Evolutionary conservation across 1,140 invertebrate genomes (phyloP).

Genomic region (Leptinotarsa texana): DNA sequence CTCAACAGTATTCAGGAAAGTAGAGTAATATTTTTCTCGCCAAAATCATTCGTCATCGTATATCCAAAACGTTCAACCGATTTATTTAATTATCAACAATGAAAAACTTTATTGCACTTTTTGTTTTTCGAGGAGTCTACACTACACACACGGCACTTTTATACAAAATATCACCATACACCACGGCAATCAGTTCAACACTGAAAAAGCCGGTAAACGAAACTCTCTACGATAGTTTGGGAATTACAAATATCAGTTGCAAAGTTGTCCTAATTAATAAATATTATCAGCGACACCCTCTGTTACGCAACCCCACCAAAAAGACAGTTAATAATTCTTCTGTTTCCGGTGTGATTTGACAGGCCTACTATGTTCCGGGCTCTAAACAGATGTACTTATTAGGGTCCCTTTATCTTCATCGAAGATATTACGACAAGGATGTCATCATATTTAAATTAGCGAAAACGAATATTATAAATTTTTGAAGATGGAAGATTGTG

Average conservation of each 20-base stretch:
- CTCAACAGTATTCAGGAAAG: too few relatives aligned
- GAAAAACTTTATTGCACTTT: too few relatives aligned
- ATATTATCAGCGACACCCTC: conserved; percentile 14
- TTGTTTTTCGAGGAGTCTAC: too few relatives aligned
- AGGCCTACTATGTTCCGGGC: conserved; percentile 39
- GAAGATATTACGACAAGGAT: conserved; percentile 39
- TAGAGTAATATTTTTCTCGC: too few relatives aligned
- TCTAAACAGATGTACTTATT: conserved; percentile 49
- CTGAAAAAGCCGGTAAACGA: background rate
- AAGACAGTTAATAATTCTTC: conserved; percentile 25
- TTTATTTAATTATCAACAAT: too few relatives aligned
- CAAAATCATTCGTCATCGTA: too few relatives aligned
- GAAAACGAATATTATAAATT: conserved; percentile 41
- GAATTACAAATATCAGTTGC: conserved; percentile 3
- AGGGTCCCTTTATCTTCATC: conserved; percentile 40
- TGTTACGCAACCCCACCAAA: conserved; percentile 15
- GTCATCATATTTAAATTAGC: conserved; percentile 50
- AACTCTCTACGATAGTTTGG: conserved; percentile 1
- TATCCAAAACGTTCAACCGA: too few relatives aligned
- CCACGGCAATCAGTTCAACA: background rate
- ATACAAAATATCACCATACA: conserved; percentile 4
- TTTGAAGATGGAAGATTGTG: conserved; percentile 33
- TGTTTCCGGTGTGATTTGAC: conserved; percentile 41
- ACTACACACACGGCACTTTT: background rate
- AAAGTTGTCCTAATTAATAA: conserved; percentile 19